Evolutionary conservation across 2,113 vertebrate genomes (phyloP).

Genomic region (Prionailurus bengalensis): DNA sequence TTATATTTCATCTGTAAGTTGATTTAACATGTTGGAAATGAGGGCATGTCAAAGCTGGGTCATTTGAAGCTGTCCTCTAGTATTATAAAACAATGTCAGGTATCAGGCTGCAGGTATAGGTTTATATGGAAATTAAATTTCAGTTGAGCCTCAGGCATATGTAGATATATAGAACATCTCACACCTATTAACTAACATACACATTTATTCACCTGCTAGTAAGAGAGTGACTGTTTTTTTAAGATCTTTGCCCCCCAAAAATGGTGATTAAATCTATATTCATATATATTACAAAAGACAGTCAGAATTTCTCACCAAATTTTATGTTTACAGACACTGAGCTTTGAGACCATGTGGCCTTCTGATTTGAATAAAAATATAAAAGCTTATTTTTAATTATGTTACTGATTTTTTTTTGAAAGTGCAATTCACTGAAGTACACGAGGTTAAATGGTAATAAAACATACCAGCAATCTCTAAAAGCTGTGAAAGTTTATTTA

Average conservation of each 20-base stretch:
- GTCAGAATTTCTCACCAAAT: neutral
- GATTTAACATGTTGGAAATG: neutral
- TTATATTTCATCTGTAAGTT: slow-evolving; percentile 24
- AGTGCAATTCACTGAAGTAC: neutral
- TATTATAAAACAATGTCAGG: neutral
- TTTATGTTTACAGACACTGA: slow-evolving; percentile 35
- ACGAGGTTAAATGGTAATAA: neutral
- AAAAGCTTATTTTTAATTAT: slow-evolving; percentile 30
- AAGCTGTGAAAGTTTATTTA: neutral
- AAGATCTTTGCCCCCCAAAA: neutral
- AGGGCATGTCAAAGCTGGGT: neutral
- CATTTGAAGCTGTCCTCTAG: neutral
- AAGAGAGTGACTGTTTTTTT: neutral
- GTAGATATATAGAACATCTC: neutral
- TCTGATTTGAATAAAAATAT: slow-evolving; percentile 52
- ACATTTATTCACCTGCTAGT: neutral
- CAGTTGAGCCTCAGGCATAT: neutral
- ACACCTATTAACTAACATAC: neutral
- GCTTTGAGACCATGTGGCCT: neutral
- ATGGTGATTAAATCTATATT: neutral
- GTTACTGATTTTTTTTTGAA: slow-evolving; percentile 8
- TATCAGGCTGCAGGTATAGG: neutral
- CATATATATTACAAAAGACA: neutral
- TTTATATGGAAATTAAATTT: neutral
- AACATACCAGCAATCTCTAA: neutral